Evolutionary conservation across 1,140 invertebrate species (phyloP), one percentile per base, ranked within the genome.

Genomic region (Drosophila parabipectinata): DNA sequence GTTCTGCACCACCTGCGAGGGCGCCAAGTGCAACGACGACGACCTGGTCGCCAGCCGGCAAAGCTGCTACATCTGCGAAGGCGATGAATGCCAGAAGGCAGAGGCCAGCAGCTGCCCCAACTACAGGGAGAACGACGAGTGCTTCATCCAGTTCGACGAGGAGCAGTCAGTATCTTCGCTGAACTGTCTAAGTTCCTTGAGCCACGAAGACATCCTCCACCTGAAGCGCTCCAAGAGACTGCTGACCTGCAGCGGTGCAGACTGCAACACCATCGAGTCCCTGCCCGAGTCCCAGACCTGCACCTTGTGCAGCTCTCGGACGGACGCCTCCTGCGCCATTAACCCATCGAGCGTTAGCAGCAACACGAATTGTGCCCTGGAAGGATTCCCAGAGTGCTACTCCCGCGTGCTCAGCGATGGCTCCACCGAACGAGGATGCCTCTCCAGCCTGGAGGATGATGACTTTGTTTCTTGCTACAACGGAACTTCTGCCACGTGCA

Each of bases 391-490:
- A 1, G 72, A 91, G 5, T 91, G 90, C 37, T 91, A 91, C 14
- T 54, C 77, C 8, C 80, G 90, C 2, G 78, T 91, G 0, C 68
- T 83, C 0, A 4, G 14, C 2, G 83, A 85, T 39, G 90, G 90
- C 14, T 45, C 53, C 30, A 91, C 90, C 0, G 90, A 91, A 53
- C 77, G 90, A n/a, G 90, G 90, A 1, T 91, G 90, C 6, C 50
- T 90, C 7, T 82, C 90, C 6, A 91, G 74, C 44, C 44, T 91
- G 37, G 79, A 91, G 45, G 63, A 79, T 6, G 83, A 91, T 3
- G 80, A 90, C n/a, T 91, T 91, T 66, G 28, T 80, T 0, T 32
- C 68, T 15, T 91, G 90, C 53, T 83, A 83, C 51, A 87, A 90
- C 15, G 90, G 87, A 26, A 90, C 75, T 10, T 74, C 90, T 6